Conservation (phyloP, 2,113 vertebrate species). For the Spizaetus ornatus region DNA sequence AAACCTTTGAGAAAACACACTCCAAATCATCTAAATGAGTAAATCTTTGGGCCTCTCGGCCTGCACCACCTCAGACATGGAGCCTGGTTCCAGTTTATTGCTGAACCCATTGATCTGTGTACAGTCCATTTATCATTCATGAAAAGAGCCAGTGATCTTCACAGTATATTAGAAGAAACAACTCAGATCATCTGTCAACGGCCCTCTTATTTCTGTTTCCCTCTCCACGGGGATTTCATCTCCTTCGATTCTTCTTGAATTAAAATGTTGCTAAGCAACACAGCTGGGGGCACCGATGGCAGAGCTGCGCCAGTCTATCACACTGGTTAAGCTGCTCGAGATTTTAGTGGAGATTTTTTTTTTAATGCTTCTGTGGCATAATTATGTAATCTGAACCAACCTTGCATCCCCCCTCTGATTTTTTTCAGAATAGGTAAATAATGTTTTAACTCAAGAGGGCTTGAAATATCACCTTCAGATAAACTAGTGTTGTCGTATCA, state of each 20-base stretch:
- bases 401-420: neutral
- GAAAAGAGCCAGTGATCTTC: slow-evolving; percentile 91
- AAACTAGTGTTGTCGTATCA: neutral
- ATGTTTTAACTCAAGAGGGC: neutral
- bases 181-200: slow-evolving; percentile 90
- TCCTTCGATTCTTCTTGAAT: slow-evolving; percentile 87
- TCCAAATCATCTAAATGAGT: slow-evolving; percentile 73
- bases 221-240: slow-evolving; percentile 86
- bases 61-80: slow-evolving; percentile 67
- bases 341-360: slow-evolving; percentile 46
- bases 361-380: slow-evolving; percentile 47
- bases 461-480: neutral
- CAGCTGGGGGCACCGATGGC: slow-evolving; percentile 75
- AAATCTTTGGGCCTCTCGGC: slow-evolving; percentile 65
- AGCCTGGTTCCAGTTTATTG: slow-evolving; percentile 79
- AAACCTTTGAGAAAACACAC: slow-evolving; percentile 74
- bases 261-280: slow-evolving; percentile 93
- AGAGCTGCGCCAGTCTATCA: slow-evolving; percentile 73
- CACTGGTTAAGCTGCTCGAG: slow-evolving; percentile 75
- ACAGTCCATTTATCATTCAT: slow-evolving; percentile 92
- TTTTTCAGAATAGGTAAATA: slow-evolving; percentile 41
- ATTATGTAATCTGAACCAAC: slow-evolving; percentile 69
- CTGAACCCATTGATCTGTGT: slow-evolving; percentile 87
- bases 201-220: slow-evolving; percentile 88
- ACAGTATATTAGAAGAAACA: slow-evolving; percentile 94